A percentile compares a stretch with the other conserved stretches of the same genome.
Evolutionary conservation across 1,140 invertebrate species (phyloP).

Genomic region (Cydia splendana): DNA sequence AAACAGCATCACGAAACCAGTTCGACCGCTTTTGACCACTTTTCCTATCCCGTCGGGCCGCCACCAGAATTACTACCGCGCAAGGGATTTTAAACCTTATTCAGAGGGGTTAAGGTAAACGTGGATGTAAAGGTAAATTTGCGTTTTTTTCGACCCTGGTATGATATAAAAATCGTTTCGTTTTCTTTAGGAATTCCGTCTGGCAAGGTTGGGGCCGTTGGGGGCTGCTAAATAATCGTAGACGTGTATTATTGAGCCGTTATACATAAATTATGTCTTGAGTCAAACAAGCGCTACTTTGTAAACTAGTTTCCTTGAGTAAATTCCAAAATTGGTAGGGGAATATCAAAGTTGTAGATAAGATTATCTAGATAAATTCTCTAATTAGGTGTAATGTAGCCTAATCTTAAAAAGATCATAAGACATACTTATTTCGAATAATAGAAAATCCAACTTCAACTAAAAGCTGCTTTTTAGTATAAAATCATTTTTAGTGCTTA

Average conservation of each 20-base stretch:
- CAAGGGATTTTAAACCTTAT: conserved; percentile 40
- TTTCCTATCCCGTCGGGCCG: conserved; percentile 46
- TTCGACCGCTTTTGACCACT: conserved; percentile 58
- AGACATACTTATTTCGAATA: too few relatives aligned
- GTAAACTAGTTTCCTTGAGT: neutral
- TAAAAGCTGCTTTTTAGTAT: too few relatives aligned
- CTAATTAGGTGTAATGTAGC: too few relatives aligned
- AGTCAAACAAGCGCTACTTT: conserved; percentile 28
- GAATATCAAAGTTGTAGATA: neutral
- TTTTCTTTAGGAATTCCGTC: conserved; percentile 75
- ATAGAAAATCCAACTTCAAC: too few relatives aligned
- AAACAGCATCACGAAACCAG: conserved; percentile 61
- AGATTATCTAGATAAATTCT: too few relatives aligned
- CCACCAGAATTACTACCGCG: conserved; percentile 37
- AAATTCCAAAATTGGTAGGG: neutral
- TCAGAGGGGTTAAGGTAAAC: conserved; percentile 34
- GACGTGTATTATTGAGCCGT: conserved; percentile 10
- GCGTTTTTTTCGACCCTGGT: conserved; percentile 43
- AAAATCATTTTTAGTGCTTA: too few relatives aligned
- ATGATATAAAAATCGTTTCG: conserved; percentile 72
- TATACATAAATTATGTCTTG: conserved; percentile 31
- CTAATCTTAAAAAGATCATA: too few relatives aligned
- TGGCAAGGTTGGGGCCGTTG: conserved; percentile 34
- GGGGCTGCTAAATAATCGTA: conserved; percentile 18
- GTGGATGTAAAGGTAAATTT: neutral